A percentile compares a stretch with the other conserved stretches of the same genome.
These are phyloP conservation scores for Xanthia togata DNA, from an alignment of 2,888 invertebrate species.

Conservation along the genomic window DNA sequence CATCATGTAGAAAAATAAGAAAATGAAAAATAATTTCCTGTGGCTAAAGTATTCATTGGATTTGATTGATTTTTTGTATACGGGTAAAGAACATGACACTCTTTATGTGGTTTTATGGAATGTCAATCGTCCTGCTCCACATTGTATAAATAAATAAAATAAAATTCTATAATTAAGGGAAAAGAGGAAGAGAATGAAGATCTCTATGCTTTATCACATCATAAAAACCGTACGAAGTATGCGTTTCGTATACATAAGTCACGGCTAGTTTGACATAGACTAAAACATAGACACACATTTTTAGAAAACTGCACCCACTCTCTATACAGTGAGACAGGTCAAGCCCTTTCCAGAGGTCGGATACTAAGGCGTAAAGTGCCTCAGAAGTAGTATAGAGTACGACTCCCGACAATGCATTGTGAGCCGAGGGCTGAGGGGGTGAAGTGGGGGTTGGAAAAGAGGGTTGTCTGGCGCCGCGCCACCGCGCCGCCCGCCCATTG, in stretches of 20 bases:
- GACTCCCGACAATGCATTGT: slow-evolving; percentile 40
- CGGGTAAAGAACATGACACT: too few relatives aligned
- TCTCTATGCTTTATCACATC: neutral
- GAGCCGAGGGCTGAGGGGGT: slow-evolving; percentile 16
- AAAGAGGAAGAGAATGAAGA: neutral
- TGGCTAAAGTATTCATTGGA: too few relatives aligned
- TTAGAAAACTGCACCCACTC: neutral
- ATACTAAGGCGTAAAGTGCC: slow-evolving; percentile 30
- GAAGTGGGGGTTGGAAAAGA: slow-evolving; percentile 23
- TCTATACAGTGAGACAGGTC: slow-evolving; percentile 1
- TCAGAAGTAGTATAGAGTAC: slow-evolving; percentile 42
- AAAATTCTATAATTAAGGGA: neutral
- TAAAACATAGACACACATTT: neutral
- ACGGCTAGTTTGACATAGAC: neutral
- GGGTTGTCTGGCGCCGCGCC: slow-evolving; percentile 72
- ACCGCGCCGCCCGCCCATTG: slow-evolving; percentile 74
- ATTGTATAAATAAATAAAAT: neutral
- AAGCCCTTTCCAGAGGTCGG: slow-evolving; percentile 35
- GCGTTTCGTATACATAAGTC: neutral
- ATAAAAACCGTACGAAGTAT: neutral
- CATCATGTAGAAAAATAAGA: too few relatives aligned
- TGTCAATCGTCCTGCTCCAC: too few relatives aligned
- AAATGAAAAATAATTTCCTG: too few relatives aligned
- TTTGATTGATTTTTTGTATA: too few relatives aligned
- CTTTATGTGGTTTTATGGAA: too few relatives aligned